Evolutionary conservation across 2,888 invertebrate species (phyloP), one percentile per base, ranked within the genome.

Genomic region (Autographa pulchrina): DNA sequence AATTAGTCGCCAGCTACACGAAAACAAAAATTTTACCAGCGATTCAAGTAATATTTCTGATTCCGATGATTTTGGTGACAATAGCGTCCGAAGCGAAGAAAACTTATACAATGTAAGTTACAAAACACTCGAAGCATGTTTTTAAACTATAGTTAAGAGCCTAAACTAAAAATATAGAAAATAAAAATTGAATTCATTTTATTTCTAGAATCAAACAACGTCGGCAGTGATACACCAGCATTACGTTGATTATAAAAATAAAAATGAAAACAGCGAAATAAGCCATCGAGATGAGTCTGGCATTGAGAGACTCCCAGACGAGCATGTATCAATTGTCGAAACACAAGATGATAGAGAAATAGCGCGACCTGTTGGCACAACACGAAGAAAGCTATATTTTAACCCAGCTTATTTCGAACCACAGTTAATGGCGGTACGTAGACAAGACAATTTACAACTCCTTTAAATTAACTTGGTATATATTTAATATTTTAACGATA

Each of bases 331-430:
- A 2, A 98, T 98, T 70, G 97, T 98, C 11, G 98, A 98, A 92
- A 98, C 98, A 7, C 96, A 97, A 77, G 97, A 98, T 75, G 97
- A 97, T 64, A 94, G 97, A 72, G 96, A 97, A 80, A 97, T 98
- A 80, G 94, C 97, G 13, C 95, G 97, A 83, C 96, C 97, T 14
- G 96, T 97, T 75, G 98, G 98, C 14, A 97, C 97, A 35, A 97
- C 97, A 0, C 96, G 98, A 67, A 96, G 97, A 80, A 98, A 98
- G 88, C 95, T 98, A 3, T 98, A 98, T 89, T 98, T 98, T 87
- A 98, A 98, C 91, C 98, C 98, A 0, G 98, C 98, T 9, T 99
- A 98, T 90, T 98, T 99, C 87, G 99, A 99, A 90, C 98, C 98
- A 35, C 98, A 98, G 82, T 91, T 98, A 62, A 96, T 99, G 90